Conservation (phyloP, 2,797 vertebrate genomes). For the Scolopax bukidnonensis region DNA sequence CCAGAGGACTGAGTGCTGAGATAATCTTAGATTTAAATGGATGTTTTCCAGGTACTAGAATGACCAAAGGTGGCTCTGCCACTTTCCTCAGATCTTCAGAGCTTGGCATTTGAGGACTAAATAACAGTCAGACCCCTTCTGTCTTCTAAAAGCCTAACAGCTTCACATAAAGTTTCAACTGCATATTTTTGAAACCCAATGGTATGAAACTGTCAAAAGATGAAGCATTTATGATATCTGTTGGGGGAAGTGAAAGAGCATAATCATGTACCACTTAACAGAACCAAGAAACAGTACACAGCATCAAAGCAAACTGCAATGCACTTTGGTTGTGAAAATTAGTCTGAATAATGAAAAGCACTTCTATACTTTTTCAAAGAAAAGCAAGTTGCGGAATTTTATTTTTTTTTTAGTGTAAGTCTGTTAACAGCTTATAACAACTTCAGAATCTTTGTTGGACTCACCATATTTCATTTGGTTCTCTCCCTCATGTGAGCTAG, state of each 20-base stretch:
- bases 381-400: background rate
- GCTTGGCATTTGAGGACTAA: background rate
- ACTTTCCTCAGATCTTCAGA: background rate
- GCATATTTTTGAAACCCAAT: background rate
- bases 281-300: background rate
- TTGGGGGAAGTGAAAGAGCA: background rate
- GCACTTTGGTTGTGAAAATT: slow-evolving; percentile 33
- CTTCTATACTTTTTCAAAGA: slow-evolving; percentile 1
- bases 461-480: background rate
- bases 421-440: background rate
- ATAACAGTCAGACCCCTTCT: background rate
- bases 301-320: slow-evolving; percentile 21
- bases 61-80: background rate
- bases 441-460: background rate
- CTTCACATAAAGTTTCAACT: background rate
- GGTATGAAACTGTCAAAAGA: slow-evolving; percentile 51
- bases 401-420: slow-evolving; percentile 28
- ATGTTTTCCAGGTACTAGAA: background rate
- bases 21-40: background rate
- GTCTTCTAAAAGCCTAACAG: background rate
- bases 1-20: background rate
- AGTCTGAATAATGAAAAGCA: slow-evolving; percentile 13
- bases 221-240: background rate
- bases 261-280: slow-evolving; percentile 25
- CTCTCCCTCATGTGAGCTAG: background rate